phyloP scores from a whole-genome alignment of 2,797 vertebrate species.

The Selene dorsalis region DNA sequence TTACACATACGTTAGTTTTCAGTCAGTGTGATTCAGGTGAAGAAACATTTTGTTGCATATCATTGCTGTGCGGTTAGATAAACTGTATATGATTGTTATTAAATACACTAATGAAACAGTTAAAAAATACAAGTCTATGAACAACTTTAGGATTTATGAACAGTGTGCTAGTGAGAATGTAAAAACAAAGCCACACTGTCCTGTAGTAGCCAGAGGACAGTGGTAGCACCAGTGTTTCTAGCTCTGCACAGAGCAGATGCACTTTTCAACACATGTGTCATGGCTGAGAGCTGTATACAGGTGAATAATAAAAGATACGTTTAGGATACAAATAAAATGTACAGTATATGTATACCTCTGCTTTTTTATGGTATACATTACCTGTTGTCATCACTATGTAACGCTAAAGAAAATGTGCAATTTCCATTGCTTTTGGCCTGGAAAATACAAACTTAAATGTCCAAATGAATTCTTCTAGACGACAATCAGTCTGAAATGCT shows the following conservation, averaged over 20 bases:
- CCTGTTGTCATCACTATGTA: background rate
- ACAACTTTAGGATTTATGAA: background rate
- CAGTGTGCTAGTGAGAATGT: background rate
- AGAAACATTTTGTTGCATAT: conserved; percentile 20
- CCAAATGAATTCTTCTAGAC: background rate
- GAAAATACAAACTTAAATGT: conserved; percentile 2
- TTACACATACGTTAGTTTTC: background rate
- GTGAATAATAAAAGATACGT: background rate
- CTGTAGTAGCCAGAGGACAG: conserved; percentile 28
- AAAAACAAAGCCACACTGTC: conserved; percentile 9
- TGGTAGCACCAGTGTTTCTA: conserved; percentile 37
- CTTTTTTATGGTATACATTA: background rate
- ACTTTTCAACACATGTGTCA: conserved; percentile 9
- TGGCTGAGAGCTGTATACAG: background rate
- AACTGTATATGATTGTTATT: conserved; percentile 2
- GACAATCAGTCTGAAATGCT: conserved; percentile 7
- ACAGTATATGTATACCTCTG: background rate
- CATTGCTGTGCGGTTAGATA: conserved; percentile 2
- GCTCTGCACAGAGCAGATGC: background rate
- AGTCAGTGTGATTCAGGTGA: background rate
- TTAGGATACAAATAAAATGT: conserved; percentile 2
- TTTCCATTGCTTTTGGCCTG: conserved; percentile 18
- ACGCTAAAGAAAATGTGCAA: background rate
- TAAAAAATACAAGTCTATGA: background rate
- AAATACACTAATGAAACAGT: conserved; percentile 9